These are phyloP conservation scores for Scaptomyza reducta DNA, from an alignment of 2,888 invertebrate genomes.

Conservation along the genomic window DNA sequence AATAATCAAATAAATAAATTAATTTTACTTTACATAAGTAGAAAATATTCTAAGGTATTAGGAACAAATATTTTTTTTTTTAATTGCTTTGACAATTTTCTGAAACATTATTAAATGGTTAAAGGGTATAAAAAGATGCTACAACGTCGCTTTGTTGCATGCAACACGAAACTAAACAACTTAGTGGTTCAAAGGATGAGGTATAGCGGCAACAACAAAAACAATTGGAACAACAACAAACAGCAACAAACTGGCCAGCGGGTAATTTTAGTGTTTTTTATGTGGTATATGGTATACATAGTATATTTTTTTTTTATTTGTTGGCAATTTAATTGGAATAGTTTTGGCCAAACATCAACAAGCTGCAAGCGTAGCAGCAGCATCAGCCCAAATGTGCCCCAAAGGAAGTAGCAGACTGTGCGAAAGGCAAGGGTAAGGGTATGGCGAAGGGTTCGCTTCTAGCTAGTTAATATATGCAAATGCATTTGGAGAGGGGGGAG, in stretches of 20 bases:
- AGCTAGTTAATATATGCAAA: conserved; percentile 21
- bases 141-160: conserved; percentile 34
- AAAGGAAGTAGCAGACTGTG: conserved; percentile 3
- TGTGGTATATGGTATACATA: background rate
- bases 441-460: background rate
- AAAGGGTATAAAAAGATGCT: conserved; percentile 13
- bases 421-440: background rate
- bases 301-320: conserved; percentile 28
- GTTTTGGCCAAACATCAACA: conserved; percentile 63
- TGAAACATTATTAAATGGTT: background rate
- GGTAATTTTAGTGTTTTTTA: conserved; percentile 41
- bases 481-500: conserved; percentile 3
- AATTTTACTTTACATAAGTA: no score
- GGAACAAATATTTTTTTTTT: no score
- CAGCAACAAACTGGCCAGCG: conserved; percentile 47
- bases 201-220: conserved; percentile 17
- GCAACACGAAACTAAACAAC: conserved; percentile 20
- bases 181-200: background rate
- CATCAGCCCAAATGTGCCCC: conserved; percentile 10
- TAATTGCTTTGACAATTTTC: no score
- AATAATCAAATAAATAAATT: no score
- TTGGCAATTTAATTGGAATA: conserved; percentile 67
- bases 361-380: conserved; percentile 28
- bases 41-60: no score
- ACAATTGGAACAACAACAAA: background rate